Evolutionary conservation across 2,797 vertebrate genomes (phyloP).

Genomic region (Cossypha dichroa): DNA sequence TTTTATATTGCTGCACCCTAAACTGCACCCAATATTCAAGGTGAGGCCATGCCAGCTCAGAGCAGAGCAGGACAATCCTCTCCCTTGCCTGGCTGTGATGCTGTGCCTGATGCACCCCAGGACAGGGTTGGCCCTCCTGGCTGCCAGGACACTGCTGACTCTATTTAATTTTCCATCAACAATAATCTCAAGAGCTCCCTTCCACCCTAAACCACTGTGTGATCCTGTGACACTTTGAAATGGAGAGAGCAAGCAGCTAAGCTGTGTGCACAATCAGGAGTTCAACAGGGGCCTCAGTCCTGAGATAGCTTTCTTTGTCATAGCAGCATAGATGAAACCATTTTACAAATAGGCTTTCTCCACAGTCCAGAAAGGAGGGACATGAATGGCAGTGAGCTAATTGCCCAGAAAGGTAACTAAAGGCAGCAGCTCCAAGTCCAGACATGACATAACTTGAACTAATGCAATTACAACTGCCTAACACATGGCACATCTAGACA

Average conservation of each 20-base stretch:
- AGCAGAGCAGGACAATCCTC: fast-evolving
- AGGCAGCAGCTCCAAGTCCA: not conserved
- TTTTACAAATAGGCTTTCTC: not conserved
- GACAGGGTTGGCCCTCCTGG: fast-evolving
- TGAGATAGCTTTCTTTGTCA: not conserved
- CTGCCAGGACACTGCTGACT: not conserved
- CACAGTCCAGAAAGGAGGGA: not conserved
- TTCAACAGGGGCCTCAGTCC: not conserved
- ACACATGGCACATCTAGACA: not conserved
- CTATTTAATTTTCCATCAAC: not conserved
- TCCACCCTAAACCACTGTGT: not conserved
- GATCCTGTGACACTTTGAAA: not conserved
- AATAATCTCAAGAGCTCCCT: not conserved
- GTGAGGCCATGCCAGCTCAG: fast-evolving
- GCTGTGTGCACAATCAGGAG: not conserved
- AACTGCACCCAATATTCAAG: fast-evolving
- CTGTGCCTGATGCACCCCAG: not conserved
- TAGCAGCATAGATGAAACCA: not conserved
- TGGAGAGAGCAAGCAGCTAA: not conserved
- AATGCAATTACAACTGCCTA: not conserved
- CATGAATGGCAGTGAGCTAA: not conserved
- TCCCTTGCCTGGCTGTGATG: fast-evolving
- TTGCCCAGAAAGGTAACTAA: not conserved
- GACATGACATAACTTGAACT: not conserved
- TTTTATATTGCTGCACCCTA: not conserved